phyloP scores from a whole-genome alignment of 2,888 invertebrate genomes.

The Tenodera sinensis region DNA sequence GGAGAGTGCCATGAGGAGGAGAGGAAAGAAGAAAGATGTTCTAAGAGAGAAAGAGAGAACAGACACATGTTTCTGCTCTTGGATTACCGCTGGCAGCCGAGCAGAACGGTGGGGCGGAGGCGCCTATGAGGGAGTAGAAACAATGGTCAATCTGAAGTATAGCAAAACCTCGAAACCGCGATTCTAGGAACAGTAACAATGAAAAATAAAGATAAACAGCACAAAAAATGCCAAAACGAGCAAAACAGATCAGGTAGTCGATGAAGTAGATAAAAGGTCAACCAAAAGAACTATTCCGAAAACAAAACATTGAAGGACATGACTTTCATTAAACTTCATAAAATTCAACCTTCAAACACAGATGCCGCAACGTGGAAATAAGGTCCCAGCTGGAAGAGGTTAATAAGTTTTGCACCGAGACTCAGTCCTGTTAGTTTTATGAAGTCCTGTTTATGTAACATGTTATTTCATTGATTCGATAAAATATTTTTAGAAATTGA shows the following conservation, averaged over 20 bases:
- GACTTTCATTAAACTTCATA: not conserved
- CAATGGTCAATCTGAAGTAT: not conserved
- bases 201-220: not conserved
- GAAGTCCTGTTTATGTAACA: too few species aligned
- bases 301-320: not conserved
- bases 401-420: too few species aligned
- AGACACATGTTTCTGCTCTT: not conserved
- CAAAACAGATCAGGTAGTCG: not conserved
- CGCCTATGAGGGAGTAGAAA: not conserved
- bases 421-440: too few species aligned
- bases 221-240: not conserved
- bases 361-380: not conserved
- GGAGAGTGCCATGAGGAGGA: not conserved
- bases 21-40: not conserved
- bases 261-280: not conserved
- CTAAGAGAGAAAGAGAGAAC: not conserved
- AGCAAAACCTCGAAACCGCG: too few species aligned
- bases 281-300: not conserved
- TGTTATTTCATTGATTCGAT: too few species aligned
- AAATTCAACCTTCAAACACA: not conserved
- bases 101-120: not conserved
- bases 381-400: not conserved
- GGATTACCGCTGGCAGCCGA: conserved; percentile 1
- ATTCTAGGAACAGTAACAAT: not conserved
- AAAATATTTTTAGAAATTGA: too few species aligned